Evolutionary conservation across 2,113 vertebrate species (phyloP).

Genomic region (Scolopax mira): DNA sequence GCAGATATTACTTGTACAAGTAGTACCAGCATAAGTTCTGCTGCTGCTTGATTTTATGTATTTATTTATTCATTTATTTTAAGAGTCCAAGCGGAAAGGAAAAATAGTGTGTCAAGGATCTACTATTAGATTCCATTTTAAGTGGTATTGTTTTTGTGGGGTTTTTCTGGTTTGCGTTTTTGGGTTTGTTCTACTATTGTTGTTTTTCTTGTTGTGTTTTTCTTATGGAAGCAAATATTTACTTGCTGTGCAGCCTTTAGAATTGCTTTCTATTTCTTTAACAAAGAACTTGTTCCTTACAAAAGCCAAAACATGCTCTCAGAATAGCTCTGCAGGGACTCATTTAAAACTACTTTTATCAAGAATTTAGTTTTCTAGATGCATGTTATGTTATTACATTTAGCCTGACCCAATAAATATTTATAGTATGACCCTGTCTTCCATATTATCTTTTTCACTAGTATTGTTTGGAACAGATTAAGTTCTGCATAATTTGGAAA

Average conservation of each 20-base stretch:
- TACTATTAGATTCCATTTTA: neutral
- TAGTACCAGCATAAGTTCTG: neutral
- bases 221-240: neutral
- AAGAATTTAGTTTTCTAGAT: neutral
- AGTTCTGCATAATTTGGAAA: neutral
- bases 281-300: neutral
- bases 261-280: neutral
- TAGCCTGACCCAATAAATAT: neutral
- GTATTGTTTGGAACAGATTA: neutral
- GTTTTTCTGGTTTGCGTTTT: neutral
- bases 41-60: too few species aligned
- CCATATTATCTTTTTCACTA: neutral
- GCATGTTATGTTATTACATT: neutral
- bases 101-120: neutral
- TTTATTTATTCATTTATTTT: neutral
- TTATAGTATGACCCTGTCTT: neutral
- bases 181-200: neutral
- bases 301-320: neutral
- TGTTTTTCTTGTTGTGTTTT: neutral
- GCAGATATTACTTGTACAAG: neutral
- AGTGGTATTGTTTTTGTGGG: accelerated
- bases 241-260: neutral
- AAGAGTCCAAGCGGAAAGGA: neutral
- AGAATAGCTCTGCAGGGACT: neutral
- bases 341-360: neutral